Percentiles rank a stretch among this genome's conserved stretches.
These are phyloP conservation scores for Melanostoma mellinum DNA, from an alignment of 2,888 invertebrate species.

Conservation along the genomic window DNA sequence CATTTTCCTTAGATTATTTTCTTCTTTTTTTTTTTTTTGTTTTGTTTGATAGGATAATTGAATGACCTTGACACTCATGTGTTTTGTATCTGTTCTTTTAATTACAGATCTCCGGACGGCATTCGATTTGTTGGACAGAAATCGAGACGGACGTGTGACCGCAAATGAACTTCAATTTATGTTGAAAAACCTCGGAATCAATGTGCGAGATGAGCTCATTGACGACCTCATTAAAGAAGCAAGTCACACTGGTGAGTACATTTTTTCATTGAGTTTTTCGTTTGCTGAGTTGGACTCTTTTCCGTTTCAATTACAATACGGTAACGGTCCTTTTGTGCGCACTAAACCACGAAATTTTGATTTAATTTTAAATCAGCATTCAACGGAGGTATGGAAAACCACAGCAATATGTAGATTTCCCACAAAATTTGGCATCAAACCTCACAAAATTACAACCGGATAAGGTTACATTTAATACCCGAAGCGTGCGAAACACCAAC, in stretches of 20 bases:
- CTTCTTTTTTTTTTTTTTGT: not conserved
- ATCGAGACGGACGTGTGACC: constrained; percentile 90
- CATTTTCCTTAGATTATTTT: not conserved
- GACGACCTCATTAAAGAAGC: constrained; percentile 89
- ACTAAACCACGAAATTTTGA: too few relatives aligned
- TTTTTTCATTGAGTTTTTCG: not conserved
- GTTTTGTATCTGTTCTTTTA: constrained; percentile 48
- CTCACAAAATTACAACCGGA: constrained; percentile 3
- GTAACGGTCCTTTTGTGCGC: too few relatives aligned
- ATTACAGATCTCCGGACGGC: constrained; percentile 89
- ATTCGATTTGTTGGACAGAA: constrained; percentile 89
- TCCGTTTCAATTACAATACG: too few relatives aligned
- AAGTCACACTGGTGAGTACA: constrained; percentile 86
- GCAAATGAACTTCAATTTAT: constrained; percentile 90
- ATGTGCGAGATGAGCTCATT: constrained; percentile 88
- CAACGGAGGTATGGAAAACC: not conserved
- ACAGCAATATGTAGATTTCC: constrained; percentile 27
- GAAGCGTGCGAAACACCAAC: constrained; percentile 35
- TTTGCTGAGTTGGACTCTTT: not conserved
- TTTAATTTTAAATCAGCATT: too few relatives aligned
- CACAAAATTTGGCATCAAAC: not conserved
- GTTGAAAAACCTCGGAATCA: constrained; percentile 90
- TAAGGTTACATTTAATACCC: constrained; percentile 11
- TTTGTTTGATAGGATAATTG: constrained; percentile 27
- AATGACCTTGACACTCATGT: constrained; percentile 26